Evolutionary conservation across 2,113 vertebrate genomes (phyloP), one percentile per base, ranked within the genome.

Genomic region (Lethenteron camtschaticum): DNA sequence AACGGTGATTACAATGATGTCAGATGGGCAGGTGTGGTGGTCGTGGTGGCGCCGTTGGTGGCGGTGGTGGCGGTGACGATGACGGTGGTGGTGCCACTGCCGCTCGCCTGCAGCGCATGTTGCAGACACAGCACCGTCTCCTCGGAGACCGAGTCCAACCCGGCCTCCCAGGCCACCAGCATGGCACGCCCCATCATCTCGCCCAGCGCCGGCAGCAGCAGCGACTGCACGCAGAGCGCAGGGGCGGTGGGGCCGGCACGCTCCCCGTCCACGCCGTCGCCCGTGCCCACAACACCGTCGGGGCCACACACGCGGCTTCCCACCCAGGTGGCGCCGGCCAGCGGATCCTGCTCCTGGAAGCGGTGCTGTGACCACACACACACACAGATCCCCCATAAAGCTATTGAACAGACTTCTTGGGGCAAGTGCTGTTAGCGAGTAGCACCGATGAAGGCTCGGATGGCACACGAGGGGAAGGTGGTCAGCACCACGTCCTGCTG

Each of bases 181-280:
- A 99, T 96, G 90, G 96, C 96, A 16, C 94, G 85, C 56, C 90
- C 94, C 75, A 96, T 90, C 11, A 99, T 79, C 75, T 99, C 91
- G 8, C 90, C 87, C 41, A 89, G 80, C 0, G 87, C 90, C 69
- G 92, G 94, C 70, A 99, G 81, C 75, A 88, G 82, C 81, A 94
- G 84, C 0, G 94, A 96, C 71, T 96, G 94, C 18, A 88, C 87
- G 10, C 92, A 96, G 9, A 99, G 83, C 68, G 87, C 88, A 76
- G 94, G 73, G 74, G 96, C 59, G 59, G 59, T 63, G 41, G 41
- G 41, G 41, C 41, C 41, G 41, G 41, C 41, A 41, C 41, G 41
- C 41, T 41, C 41, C 41, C 41, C 41, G 41, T 41, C 41, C 41
- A 41, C 41, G 41, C 41, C 41, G 41, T 41, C 41, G 41, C 41